These are phyloP conservation scores for Melospiza georgiana DNA, from an alignment of 2,113 vertebrate species.

Conservation along the genomic window DNA sequence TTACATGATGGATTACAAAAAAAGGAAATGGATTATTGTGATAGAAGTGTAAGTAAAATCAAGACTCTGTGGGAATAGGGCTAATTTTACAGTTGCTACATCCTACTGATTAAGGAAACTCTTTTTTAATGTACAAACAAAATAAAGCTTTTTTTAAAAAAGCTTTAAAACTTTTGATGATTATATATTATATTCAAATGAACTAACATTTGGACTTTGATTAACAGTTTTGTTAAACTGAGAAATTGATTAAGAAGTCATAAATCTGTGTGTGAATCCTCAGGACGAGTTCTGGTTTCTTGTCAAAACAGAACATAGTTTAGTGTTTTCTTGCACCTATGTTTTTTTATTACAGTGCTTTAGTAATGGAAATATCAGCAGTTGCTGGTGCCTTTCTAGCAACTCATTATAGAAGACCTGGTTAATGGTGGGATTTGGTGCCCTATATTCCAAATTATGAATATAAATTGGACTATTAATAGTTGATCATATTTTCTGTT, in stretches of 20 bases:
- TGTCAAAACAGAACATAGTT: neutral
- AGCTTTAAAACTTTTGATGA: neutral
- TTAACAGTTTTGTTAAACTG: neutral
- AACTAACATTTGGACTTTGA: neutral
- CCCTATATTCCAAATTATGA: neutral
- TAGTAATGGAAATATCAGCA: neutral
- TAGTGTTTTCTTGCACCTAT: neutral
- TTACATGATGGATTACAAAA: neutral
- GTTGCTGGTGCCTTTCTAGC: neutral
- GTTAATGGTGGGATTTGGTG: neutral
- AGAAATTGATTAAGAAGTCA: neutral
- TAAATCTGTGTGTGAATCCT: neutral
- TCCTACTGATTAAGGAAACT: neutral
- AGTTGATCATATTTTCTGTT: neutral
- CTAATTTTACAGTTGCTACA: neutral
- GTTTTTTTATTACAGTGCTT: neutral
- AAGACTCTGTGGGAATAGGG: neutral
- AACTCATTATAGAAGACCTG: neutral
- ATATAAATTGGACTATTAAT: neutral
- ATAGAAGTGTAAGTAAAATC: neutral
- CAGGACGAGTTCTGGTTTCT: neutral
- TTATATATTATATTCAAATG: neutral
- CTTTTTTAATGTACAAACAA: neutral
- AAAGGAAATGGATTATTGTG: neutral
- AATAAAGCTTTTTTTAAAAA: neutral